A percentile compares a stretch with the other conserved stretches of the same genome.
Evolutionary conservation across 2,888 invertebrate species (phyloP).

Genomic region (Micropterix aruncella): DNA sequence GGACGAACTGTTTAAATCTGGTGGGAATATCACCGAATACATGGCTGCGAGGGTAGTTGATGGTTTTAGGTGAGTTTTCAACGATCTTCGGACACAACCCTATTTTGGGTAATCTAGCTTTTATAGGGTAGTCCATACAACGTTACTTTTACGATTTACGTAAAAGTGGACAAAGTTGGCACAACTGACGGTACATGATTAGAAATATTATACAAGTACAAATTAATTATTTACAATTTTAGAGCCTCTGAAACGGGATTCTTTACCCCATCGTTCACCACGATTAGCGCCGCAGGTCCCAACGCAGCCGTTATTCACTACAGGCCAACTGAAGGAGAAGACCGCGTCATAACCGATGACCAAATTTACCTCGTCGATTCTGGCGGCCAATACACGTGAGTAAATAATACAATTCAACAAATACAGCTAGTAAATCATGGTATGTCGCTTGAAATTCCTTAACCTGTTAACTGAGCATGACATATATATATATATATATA

Average conservation of each 20-base stretch:
- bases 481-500: too few species aligned
- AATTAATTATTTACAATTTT: too few species aligned
- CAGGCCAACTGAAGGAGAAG: constrained; percentile 51
- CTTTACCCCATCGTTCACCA: constrained; percentile 75
- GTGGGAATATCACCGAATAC: constrained; percentile 52
- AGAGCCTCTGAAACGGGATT: constrained; percentile 54
- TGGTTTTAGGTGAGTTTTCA: neutral
- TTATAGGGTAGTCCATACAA: too few species aligned
- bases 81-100: too few species aligned
- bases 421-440: too few species aligned
- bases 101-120: too few species aligned
- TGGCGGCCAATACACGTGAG: constrained; percentile 60
- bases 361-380: constrained; percentile 89
- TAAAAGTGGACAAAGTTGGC: too few species aligned
- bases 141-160: too few species aligned
- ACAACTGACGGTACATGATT: too few species aligned
- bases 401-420: constrained; percentile 3
- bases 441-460: too few species aligned
- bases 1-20: constrained; percentile 51
- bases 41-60: neutral
- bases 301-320: constrained; percentile 95
- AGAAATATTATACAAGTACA: too few species aligned
- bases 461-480: too few species aligned
- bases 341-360: constrained; percentile 50
- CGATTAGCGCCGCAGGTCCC: constrained; percentile 84